Evolutionary conservation across 2,113 vertebrate species (phyloP).

Genomic region (Machaerirhynchus nigripectus): DNA sequence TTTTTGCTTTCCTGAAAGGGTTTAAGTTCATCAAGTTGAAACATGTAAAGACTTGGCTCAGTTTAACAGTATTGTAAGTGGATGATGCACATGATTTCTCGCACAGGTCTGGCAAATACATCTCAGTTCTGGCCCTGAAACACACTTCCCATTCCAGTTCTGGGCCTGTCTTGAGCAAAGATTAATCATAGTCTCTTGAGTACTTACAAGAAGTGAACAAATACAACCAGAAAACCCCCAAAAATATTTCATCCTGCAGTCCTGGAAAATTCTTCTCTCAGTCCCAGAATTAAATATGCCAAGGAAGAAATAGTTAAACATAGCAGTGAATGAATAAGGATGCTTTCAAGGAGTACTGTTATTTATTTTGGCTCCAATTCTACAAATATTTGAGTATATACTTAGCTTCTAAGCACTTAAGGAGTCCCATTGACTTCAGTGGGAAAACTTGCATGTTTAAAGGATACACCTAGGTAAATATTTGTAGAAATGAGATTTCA

Average conservation of each 20-base stretch:
- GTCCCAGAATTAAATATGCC: background rate
- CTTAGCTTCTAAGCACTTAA: slow-evolving; percentile 7
- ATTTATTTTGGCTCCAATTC: background rate
- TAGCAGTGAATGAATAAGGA: background rate
- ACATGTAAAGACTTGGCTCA: background rate
- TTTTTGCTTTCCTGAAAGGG: background rate
- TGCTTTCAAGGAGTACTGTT: background rate
- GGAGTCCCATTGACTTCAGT: background rate
- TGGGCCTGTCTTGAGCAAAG: background rate
- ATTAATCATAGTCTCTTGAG: background rate
- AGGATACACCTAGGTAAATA: background rate
- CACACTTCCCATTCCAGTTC: background rate
- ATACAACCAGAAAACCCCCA: background rate
- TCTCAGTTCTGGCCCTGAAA: background rate
- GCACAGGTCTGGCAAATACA: background rate
- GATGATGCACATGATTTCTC: background rate
- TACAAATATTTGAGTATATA: slow-evolving; percentile 25
- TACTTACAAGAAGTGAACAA: background rate
- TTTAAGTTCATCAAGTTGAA: background rate
- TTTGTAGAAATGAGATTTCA: background rate
- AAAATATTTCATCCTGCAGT: background rate
- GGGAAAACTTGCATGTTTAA: background rate
- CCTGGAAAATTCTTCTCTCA: background rate
- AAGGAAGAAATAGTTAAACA: background rate
- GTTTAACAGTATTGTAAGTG: background rate